Evolutionary conservation across 2,113 vertebrate genomes (phyloP), one percentile per base, ranked within the genome.

Genomic region (Abramis brama): DNA sequence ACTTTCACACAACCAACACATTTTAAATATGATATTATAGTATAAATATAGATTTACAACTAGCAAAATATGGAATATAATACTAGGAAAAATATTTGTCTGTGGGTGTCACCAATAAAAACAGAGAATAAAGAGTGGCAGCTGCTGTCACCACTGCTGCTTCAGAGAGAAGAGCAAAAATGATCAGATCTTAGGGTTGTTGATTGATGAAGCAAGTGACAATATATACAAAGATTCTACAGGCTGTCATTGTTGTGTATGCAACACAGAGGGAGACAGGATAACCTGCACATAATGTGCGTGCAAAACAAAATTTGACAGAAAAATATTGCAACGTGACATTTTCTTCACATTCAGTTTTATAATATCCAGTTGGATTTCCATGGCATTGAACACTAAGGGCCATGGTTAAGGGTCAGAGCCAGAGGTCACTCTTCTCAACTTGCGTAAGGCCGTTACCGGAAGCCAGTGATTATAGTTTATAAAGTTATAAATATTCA

Each of bases 171-270:
- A 19, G 27, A 47, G 36, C 57, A 66, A 64, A 66, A 23, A 23
- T 71, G 68, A 77, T 47, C 39, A 30, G 57, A 64, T 81, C 60
- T 66, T 66, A 45, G 2, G 39, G n/a, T 66, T 66, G 23, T 27
- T 81, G 79, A 47, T 12, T 66, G 79, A 81, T 81, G 39, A 66
- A 43, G 43, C 79, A 66, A 66, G 33, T 79, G 77, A 62, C 77
- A 79, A 60, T 60, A 57, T 57, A 39, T 57, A 36, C 59, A 60
- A 36, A 39, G 12, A 8, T 79, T 79, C 39, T 43, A 43, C 21
- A 60, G 55, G n/a, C 39, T 81, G 79, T 81, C 79, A 81, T 12
- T 81, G 60, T 47, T 30, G 43, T 30, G 43, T 33, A 30, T 47
- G 62, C 43, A 82, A 25, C 60, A 52, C 25, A 68, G 43, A 82